Percentiles rank a stretch among this genome's conserved stretches.
phyloP scores from a whole-genome alignment of 2,113 vertebrate genomes.

The Carassius auratus region DNA sequence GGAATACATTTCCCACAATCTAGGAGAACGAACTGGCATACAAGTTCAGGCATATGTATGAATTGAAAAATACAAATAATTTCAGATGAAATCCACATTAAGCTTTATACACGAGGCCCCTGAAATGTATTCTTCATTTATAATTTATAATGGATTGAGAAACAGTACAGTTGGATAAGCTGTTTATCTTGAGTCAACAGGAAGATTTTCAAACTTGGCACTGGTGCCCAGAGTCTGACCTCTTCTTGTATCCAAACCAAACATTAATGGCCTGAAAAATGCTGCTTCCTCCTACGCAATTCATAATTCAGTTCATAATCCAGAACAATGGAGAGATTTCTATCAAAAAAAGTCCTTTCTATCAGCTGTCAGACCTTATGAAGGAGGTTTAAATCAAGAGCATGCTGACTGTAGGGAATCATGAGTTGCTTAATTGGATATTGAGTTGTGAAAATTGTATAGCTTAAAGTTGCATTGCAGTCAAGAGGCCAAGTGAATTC shows the following conservation, averaged over 20 bases:
- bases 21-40: neutral
- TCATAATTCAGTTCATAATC: conserved; percentile 19
- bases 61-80: neutral
- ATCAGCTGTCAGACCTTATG: neutral
- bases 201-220: conserved; percentile 9
- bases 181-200: neutral
- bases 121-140: neutral
- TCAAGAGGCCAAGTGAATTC: conserved; percentile 19
- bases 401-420: neutral
- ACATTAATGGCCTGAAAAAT: conserved; percentile 30
- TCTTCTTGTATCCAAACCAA: conserved; percentile 20
- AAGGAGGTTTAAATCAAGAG: neutral
- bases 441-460: neutral
- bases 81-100: neutral
- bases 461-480: neutral
- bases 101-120: neutral
- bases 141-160: conserved; percentile 14
- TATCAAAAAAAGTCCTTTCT: neutral
- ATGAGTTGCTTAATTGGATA: conserved; percentile 3
- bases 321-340: neutral
- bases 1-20: neutral
- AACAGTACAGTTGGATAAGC: neutral
- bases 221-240: conserved; percentile 17
- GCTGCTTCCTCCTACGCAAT: neutral
- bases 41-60: neutral